Percentiles rank a stretch among this genome's conserved stretches.
These are phyloP conservation scores for Wiebesia pumilae DNA, from an alignment of 1,140 invertebrate genomes.

Conservation along the genomic window DNA sequence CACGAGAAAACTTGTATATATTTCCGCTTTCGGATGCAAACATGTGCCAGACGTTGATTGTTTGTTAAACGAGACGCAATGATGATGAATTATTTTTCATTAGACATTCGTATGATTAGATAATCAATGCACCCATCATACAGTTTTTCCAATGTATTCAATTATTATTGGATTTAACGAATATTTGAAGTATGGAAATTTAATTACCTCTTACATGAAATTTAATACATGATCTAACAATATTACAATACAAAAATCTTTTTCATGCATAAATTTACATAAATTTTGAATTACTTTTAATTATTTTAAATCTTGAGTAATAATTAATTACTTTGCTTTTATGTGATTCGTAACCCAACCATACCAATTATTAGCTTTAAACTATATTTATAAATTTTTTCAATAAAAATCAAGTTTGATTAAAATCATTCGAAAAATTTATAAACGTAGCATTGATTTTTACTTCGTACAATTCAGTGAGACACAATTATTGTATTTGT, in stretches of 20 bases:
- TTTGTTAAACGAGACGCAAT: conserved; percentile 50
- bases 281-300: no score
- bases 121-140: conserved; percentile 18
- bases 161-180: neutral
- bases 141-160: neutral
- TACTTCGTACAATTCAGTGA: neutral
- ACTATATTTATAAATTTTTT: no score
- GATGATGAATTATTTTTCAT: conserved; percentile 27
- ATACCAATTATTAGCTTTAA: no score
- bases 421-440: neutral
- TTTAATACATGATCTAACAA: no score
- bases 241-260: no score
- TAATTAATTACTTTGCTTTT: no score
- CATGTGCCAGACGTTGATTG: conserved; percentile 60
- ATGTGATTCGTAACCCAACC: no score
- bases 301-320: no score
- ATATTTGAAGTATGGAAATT: no score
- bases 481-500: conserved; percentile 20
- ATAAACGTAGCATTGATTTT: conserved; percentile 9
- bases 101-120: neutral
- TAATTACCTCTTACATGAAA: no score
- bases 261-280: no score
- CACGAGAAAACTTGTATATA: conserved; percentile 65
- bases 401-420: no score
- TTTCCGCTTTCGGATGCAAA: conserved; percentile 55